Base-by-base conservation (phyloP, 2,797 vertebrate species). In the Protosalanx chinensis region DNA sequence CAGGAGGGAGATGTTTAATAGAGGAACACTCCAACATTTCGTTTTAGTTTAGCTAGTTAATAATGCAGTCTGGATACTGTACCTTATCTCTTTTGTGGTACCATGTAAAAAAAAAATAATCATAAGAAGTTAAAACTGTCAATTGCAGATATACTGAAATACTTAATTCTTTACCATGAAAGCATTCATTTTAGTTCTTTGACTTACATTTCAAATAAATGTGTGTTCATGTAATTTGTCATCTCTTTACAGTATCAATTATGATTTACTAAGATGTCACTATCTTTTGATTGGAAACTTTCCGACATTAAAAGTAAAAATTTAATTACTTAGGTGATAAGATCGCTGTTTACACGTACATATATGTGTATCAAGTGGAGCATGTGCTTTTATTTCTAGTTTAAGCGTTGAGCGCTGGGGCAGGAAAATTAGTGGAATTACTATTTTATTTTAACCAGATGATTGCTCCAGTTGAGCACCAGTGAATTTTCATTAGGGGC, bases 361-460 rank as follows among this genome's bases (percentile, higher is more conserved):
- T 72, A 91, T 95, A 98, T 95, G 96, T 97, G 95, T 95, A 96
- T 94, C 91, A 93, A 95, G 92, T 83, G 87, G 90, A 95, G 94
- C 93, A 89, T 95, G 93, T 94, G 93, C 92, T 94, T 96, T 92
- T 95, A 46, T 93, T 92, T 92, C 92, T 94, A 95, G 97, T 97
- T 98, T 95, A 97, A 94, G 94, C 93, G 92, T 95, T 93, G 94
- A 95, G 94, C 93, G 92, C 93, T 94, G 84, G 88, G 91, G 93
- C 88, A 89, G 93, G 93, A 93, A 97, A 97, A 97, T 97, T 94
- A 95, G 95, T 93, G 93, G 93, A 97, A 98, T 97, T 97, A 97
- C 95, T 91, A 94, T 92, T 94, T 98, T 96, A 99, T 98, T 97
- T 95, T 96, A 98, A 96, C 96, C 97, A 98, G 96, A 98, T 98